These are phyloP conservation scores for Macrochelys suwanniensis DNA, from an alignment of 2,797 vertebrate genomes.

Conservation along the genomic window DNA sequence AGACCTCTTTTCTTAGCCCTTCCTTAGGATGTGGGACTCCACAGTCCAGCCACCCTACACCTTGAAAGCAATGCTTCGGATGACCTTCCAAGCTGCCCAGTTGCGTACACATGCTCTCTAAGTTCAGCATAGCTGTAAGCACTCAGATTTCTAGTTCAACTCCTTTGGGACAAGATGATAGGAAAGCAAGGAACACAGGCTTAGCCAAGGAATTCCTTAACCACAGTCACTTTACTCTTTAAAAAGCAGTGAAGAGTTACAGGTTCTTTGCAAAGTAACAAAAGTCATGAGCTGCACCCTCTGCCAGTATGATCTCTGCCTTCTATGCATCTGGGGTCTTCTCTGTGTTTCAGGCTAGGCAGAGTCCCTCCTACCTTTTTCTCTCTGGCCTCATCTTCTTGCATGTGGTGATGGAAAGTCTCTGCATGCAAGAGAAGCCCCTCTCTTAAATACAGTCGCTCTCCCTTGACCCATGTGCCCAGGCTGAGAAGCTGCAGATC, in stretches of 20 bases:
- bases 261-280: background rate
- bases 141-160: background rate
- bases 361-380: background rate
- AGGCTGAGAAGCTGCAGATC: background rate
- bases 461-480: background rate
- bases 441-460: background rate
- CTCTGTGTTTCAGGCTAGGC: background rate
- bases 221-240: background rate
- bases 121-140: background rate
- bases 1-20: background rate
- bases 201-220: background rate
- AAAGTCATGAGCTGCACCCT: background rate
- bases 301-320: background rate
- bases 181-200: background rate
- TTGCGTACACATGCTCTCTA: background rate
- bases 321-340: background rate
- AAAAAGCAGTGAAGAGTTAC: background rate
- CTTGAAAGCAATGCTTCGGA: background rate
- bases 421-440: background rate
- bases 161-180: constrained; percentile 1
- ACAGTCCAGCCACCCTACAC: background rate
- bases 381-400: background rate
- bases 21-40: background rate
- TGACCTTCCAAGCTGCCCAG: constrained; percentile 7
- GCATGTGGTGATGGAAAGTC: background rate